These are phyloP conservation scores for Macrostomum lignano DNA, from an alignment of 1,140 invertebrate genomes.

Conservation along the genomic window DNA sequence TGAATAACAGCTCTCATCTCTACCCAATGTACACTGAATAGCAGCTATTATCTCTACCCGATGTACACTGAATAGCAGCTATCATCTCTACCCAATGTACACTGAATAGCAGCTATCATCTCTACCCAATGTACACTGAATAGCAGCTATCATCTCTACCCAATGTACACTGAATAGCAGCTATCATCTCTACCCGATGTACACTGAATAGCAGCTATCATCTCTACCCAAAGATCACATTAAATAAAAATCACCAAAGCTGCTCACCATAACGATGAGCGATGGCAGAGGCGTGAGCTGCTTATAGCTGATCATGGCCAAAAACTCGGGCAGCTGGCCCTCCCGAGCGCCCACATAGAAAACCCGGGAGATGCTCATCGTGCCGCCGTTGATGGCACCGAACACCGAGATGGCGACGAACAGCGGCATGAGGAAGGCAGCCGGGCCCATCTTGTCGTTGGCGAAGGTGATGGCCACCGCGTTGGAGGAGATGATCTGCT, in stretches of 20 bases:
- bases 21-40: too few relatives aligned
- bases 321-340: slow-evolving; percentile 51
- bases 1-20: too few relatives aligned
- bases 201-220: not conserved
- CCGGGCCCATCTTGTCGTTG: not conserved
- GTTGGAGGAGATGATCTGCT: slow-evolving; percentile 23
- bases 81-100: too few relatives aligned
- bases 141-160: too few relatives aligned
- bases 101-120: too few relatives aligned
- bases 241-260: not conserved
- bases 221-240: not conserved
- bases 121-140: too few relatives aligned
- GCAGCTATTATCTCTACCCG: too few relatives aligned
- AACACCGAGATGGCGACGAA: not conserved
- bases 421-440: slow-evolving; percentile 1
- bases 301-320: slow-evolving; percentile 52
- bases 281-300: slow-evolving; percentile 54
- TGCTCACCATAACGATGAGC: slow-evolving; percentile 45
- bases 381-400: not conserved
- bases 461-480: slow-evolving; percentile 20
- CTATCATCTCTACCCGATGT: too few relatives aligned
- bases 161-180: too few relatives aligned
- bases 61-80: too few relatives aligned
- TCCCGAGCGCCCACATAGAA: slow-evolving; percentile 41
- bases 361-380: not conserved